Evolutionary conservation across 1,140 invertebrate species (phyloP), one percentile per base, ranked within the genome.

Genomic region (Nasonia giraulti): DNA sequence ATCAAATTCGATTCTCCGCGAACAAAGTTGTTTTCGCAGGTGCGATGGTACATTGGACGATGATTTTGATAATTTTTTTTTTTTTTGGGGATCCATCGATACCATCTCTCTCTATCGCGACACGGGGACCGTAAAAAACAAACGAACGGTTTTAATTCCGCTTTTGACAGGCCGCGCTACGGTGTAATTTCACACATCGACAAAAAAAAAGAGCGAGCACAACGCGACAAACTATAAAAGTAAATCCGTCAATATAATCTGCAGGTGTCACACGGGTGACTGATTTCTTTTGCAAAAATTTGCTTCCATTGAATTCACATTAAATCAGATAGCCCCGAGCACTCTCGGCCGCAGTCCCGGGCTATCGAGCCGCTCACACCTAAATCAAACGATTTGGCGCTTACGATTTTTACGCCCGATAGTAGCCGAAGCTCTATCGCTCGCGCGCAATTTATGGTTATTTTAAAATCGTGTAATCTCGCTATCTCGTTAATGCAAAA

Each of bases 381-480:
- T 86, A 86, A 87, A 87, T 88, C 86, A 84, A 74, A 55, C 71
- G 66, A 79, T 85, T 84, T 69, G 82, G 44, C 27, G 73, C 31
- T 82, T 82, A 69, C 85, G 82, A 87, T 88, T 88, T 88, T 86
- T 85, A 86, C 85, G 82, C 82, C 77, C 85, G 85, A 87, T 87
- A 86, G 55, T 62, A 62, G 44, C 31, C 76, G 47, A 47, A 87
- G 86, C 84, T 82, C 74, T 83, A 27, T 27, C 74, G 83, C 69
- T 84, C 84, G 84, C 74, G 84, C 74, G 83, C 75, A 80, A 88
- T 87, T 87, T 88, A 89, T 86, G 83, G 84, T 87, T 88, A 87
- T 87, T 87, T 87, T 85, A 78, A 86, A 88, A 87, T 73, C 75
- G 79, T 44, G 71, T 82, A 75, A 82, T 82, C 47, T 82, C 20